phyloP scores from a whole-genome alignment of 2,113 vertebrate genomes.

The Salminus brasiliensis region DNA sequence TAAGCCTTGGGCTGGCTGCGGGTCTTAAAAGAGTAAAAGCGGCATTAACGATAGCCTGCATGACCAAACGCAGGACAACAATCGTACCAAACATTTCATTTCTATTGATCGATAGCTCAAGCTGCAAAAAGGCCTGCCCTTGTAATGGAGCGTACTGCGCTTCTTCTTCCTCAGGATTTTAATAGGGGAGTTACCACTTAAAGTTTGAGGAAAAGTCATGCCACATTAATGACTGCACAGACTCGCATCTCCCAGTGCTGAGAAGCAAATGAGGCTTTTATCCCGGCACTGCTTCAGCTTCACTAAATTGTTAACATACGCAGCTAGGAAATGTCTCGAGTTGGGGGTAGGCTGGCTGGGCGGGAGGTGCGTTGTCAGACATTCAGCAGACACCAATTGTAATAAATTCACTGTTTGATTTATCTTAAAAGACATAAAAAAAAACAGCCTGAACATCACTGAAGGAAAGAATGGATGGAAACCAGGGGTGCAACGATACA shows the following conservation, averaged over 20 bases:
- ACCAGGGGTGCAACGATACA: too few relatives aligned
- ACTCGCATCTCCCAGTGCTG: background rate
- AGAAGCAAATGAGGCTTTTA: slow-evolving; percentile 22
- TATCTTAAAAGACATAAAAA: background rate
- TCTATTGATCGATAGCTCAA: slow-evolving; percentile 13
- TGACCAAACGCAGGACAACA: slow-evolving; percentile 10
- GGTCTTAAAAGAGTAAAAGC: slow-evolving; percentile 15
- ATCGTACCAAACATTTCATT: slow-evolving; percentile 19
- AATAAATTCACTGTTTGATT: background rate
- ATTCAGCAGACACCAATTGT: background rate
- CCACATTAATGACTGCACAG: background rate
- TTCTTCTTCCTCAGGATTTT: slow-evolving; percentile 16
- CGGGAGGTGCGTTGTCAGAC: background rate
- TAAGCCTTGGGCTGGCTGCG: slow-evolving; percentile 22
- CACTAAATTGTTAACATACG: background rate
- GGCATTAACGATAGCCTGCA: slow-evolving; percentile 18
- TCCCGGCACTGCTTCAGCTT: background rate
- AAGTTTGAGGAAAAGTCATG: background rate
- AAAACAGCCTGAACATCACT: background rate
- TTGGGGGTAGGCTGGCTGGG: too few relatives aligned
- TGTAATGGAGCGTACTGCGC: slow-evolving; percentile 20
- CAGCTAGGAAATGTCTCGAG: background rate
- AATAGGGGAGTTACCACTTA: slow-evolving; percentile 6
- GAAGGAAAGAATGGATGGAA: background rate
- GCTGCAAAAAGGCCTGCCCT: background rate